Base-by-base conservation (phyloP, 2,113 vertebrate genomes). In the Lutjanus erythropterus region DNA sequence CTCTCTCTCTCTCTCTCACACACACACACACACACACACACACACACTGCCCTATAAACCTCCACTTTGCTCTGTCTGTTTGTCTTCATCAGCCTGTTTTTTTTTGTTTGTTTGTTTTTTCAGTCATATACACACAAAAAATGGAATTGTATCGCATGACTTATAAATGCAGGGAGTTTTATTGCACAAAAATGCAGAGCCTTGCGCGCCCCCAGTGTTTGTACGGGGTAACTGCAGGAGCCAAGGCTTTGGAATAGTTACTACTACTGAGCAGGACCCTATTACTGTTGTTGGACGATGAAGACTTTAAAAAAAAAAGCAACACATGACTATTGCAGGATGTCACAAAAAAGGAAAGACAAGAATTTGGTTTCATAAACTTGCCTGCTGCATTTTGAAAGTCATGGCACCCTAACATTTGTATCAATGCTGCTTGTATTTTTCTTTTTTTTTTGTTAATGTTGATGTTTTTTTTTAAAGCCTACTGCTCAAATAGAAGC, bases 391-490 rank as follows among this genome's bases (percentile, higher is more conserved):
- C 94, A 86, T 96, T 94, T 92, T 91, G 81, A 89, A 95, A 95
- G 95, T 95, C 94, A 94, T 93, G 92, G 92, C 95, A 94, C 94
- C 89, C 94, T 89, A 93, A 94, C 91, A 83, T 94, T 93, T 93
- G 90, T 94, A 94, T 90, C 94, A 91, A 96, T 96, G 96, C 97
- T 97, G 96, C 96, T 97, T 95, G 93, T 93, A 83, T 93, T 82
- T 93, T 88, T 83, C 29, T 83, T 88, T 75, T 88, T 67, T 64
- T 65, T 16, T 83, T 78, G 71, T 78, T 87, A 35, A 76, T 88
- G 66, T 84, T 95, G 37, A 65, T 79, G 67, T 87, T 68, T 80
- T 75, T 66, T 84, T 81, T 60, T 49, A 18, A 84, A 81, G 72
- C 81, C 83, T 87, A 88, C 78, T 84, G 90, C 91, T 93, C 91